Base-by-base conservation (phyloP, 2,888 invertebrate species). In the Spilosoma lubricipeda region DNA sequence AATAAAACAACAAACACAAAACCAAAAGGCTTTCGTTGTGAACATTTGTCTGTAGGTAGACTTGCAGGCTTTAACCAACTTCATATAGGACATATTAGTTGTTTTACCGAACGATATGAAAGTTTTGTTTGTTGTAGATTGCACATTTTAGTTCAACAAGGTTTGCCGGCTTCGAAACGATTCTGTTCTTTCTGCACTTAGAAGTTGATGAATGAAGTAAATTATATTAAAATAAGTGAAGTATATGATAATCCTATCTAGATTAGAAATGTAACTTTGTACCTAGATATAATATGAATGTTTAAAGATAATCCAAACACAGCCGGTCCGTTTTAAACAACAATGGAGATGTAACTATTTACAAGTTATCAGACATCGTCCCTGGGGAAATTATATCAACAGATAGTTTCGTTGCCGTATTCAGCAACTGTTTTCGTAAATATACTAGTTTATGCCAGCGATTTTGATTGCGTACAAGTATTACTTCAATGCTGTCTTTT, bases 321-420 rank as follows among this genome's bases (percentile, higher is more conserved):
- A 73, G 13, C 56, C 36, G 27, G 36, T 15, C n/a, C 48, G 23
- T 45, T 27, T 48, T 67, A 67, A 67, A 67, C 48, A 48, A 67
- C 39, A 68, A 68, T 59, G 45, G 67, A 67, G 59, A 42, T 39
- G 15, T 9, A 64, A 64, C 71, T 64, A 48, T 71, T 64, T 48
- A 66, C 72, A 27, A 72, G 67, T 56, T 56, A 67, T 64, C 68
- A 45, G 59, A 20, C 15, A 18, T 3, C 23, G 36, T 73, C 72
- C 68, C 72, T 27, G 1, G 68, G 68, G 72, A 73, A 73, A 73
- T 73, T 72, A 73, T 45, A 33, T 36, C 33, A 36, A 68, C 45
- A 64, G 68, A 68, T 45, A 68, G 63, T 68, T 63, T 48, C 48
- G 36, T 33, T 72, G 18, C 23, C 52, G 18, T n/a, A 9, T 36